Evolutionary conservation across 2,797 vertebrate species (phyloP), one percentile per base, ranked within the genome.

Genomic region (Smutsia temminckii): DNA sequence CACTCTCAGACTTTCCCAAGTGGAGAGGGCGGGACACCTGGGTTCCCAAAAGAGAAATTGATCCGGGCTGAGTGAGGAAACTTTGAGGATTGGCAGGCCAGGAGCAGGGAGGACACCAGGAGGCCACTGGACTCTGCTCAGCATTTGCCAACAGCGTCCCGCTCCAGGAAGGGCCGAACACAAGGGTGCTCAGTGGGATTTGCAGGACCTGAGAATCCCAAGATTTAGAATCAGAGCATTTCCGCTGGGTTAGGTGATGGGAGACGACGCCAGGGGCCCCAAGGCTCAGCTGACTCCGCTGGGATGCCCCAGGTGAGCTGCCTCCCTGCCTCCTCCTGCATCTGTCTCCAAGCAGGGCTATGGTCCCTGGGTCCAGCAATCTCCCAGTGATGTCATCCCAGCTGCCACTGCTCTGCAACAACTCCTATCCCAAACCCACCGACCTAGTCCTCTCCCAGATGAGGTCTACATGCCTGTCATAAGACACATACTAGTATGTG

Each of bases 281-380:
- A 49, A 93, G 69, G 61, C 85, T 81, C 81, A 75, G 80, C 90
- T 83, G 95, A 85, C 42, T 84, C 3, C 0, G 9, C 46, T 66
- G 78, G 91, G 71, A 37, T 81, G n/a, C 32, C 71, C 79, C 1
- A 18, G 55, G 46, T 87, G 86, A 80, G n/a, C 49, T 0, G 14
- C 51, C 14, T 79, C 61, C 69, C 49, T 3, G 49, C 40, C 25
- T 84, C 34, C 78, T 71, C 71, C 53, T 81, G 95, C 96, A 96
- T 94, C 97, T 97, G 96, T 97, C 85, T 92, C 88, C 8, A 59
- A 51, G 92, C 85, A 57, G 25, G 79, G 81, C 96, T 95, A 69
- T 32, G 74, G 84, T 92, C 85, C 85, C 80, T 32, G 53, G 91
- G 46, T 72, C 92, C 5, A 5, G 93, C 71, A 77, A 3, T 66